phyloP scores from a whole-genome alignment of 2,113 vertebrate species.

The Cairina moschata region DNA sequence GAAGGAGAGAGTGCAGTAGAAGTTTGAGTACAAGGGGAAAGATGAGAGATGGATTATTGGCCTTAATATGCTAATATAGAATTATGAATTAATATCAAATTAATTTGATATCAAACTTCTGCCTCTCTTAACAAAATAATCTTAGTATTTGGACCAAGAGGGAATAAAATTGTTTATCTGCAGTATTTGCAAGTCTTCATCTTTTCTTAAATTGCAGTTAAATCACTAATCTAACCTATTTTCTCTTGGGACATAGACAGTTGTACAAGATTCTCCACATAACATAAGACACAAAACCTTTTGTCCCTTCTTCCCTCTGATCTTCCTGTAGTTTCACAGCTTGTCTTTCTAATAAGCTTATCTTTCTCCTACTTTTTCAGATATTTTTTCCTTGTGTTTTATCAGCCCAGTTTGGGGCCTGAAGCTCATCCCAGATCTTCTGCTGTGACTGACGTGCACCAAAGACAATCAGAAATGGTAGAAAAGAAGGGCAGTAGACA shows the following conservation, averaged over 20 bases:
- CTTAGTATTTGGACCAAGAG: background rate
- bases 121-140: background rate
- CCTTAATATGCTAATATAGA: background rate
- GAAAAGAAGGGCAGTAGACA: background rate
- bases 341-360: background rate
- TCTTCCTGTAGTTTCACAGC: background rate
- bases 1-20: background rate
- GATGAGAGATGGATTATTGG: background rate
- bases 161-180: background rate
- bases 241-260: background rate
- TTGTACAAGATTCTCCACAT: rapidly evolving
- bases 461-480: background rate
- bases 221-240: background rate
- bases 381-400: background rate
- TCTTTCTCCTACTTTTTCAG: background rate
- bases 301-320: background rate
- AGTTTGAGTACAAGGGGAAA: background rate
- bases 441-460: background rate
- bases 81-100: background rate
- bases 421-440: background rate
- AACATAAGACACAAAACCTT: background rate
- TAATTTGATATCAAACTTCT: background rate
- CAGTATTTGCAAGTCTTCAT: background rate
- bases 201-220: background rate
- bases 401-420: background rate